Evolutionary conservation across 2,888 invertebrate species (phyloP), one percentile per base, ranked within the genome.

Genomic region (Diaperis boleti): DNA sequence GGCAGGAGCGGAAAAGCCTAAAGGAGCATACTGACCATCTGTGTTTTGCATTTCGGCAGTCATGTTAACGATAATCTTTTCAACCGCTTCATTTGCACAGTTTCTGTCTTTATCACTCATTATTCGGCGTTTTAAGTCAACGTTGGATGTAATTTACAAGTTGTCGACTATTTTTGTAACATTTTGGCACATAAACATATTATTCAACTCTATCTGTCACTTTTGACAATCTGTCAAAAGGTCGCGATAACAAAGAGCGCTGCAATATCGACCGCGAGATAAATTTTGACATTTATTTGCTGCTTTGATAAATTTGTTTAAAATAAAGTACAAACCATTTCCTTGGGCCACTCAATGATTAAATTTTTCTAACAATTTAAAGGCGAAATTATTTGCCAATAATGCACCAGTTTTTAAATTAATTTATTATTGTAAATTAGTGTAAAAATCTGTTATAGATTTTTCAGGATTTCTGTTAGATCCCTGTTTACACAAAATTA

Each of bases 41-140:
- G 82, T 79, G 75, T 81, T 85, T 70, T 85, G 85, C 65, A 84
- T 81, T 75, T 87, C 86, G 10, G 86, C 83, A 26, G 86, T 85
- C 83, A 87, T 85, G 68, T 86, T 85, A 69, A 85, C 85, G 59
- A 87, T 85, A 62, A 87, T 85, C 75, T 87, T 85, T 69, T 87
- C 86, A 70, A 86, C 79, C 14, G 81, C 77, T 61, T 76, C 79
- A 62, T 76, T 78, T 42, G 76, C 69, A 63, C 75, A 69, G 33
- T 74, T 74, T 62, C 76, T 70, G 14, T 74, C 75, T 59, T 75
- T 72, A 22, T 80, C 79, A 65, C 76, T 75, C 81, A 81, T 81
- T 65, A 65, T 76, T 11, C 10, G 29, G 14, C 6, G 11, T 22
- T 31, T 42, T 20, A 1, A 8, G 26, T 11, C 31, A 10, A 37